These are phyloP conservation scores for Eueremaeus valkanovi DNA, from an alignment of 2,888 invertebrate genomes.

Conservation along the genomic window DNA sequence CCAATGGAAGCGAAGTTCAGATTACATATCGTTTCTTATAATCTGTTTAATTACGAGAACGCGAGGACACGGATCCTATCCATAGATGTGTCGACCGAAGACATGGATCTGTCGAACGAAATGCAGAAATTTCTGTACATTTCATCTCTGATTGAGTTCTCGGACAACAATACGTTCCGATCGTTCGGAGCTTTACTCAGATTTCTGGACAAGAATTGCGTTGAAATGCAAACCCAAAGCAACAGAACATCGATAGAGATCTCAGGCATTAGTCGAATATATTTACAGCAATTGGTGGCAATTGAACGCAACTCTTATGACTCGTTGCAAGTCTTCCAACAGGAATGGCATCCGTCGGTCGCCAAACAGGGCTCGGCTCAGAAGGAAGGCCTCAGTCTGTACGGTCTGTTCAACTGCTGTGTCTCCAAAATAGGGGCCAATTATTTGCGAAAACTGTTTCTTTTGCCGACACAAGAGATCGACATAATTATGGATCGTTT, in stretches of 20 bases:
- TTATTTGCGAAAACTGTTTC: constrained; percentile 63
- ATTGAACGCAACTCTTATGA: constrained; percentile 37
- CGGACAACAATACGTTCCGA: constrained; percentile 32
- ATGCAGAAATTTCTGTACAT: constrained; percentile 51
- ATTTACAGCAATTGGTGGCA: constrained; percentile 30
- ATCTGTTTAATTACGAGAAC: constrained; percentile 22
- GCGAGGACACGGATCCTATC: constrained; percentile 16
- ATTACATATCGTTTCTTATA: constrained; percentile 21
- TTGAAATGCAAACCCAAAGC: background rate
- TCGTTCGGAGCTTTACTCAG: constrained; percentile 39
- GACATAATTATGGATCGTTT: constrained; percentile 60
- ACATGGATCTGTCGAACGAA: constrained; percentile 43
- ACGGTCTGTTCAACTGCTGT: constrained; percentile 52
- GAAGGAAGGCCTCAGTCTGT: constrained; percentile 70
- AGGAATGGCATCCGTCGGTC: constrained; percentile 67
- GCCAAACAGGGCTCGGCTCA: constrained; percentile 64
- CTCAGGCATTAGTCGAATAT: background rate
- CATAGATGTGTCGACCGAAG: background rate
- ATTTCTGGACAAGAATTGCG: constrained; percentile 27
- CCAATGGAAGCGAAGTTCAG: background rate
- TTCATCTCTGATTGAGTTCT: constrained; percentile 52
- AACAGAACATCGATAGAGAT: background rate
- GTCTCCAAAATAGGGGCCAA: constrained; percentile 65
- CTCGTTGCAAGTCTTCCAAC: constrained; percentile 71
- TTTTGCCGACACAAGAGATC: constrained; percentile 66